Evolutionary conservation across 2,888 invertebrate genomes (phyloP).

Genomic region (Metopia argyrocephala): DNA sequence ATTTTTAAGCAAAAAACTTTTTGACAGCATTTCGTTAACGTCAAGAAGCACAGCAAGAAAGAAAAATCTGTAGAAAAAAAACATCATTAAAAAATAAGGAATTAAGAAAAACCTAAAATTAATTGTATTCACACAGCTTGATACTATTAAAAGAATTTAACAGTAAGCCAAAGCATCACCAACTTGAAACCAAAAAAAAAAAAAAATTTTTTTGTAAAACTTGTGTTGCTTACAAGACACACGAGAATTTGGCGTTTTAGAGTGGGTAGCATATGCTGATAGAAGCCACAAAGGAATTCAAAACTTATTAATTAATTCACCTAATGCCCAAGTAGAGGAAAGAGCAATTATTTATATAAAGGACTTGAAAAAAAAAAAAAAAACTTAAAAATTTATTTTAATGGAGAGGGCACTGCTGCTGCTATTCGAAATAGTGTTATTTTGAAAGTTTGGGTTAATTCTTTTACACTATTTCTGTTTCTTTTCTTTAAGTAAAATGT

Average conservation of each 20-base stretch:
- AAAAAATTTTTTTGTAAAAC: background rate
- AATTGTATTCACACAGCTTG: slow-evolving; percentile 31
- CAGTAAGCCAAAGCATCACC: background rate
- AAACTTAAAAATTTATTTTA: no score
- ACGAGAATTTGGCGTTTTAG: background rate
- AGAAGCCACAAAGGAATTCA: background rate
- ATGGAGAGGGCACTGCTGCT: no score
- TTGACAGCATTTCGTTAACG: slow-evolving; percentile 14
- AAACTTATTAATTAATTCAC: slow-evolving; percentile 3
- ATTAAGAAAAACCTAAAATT: slow-evolving; percentile 9
- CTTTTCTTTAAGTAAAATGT: no score
- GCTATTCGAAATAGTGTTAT: no score
- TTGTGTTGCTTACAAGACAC: background rate
- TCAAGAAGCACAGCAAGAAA: background rate
- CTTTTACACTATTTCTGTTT: no score
- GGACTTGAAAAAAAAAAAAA: no score
- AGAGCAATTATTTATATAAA: no score
- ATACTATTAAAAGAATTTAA: slow-evolving; percentile 9
- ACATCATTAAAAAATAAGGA: no score
- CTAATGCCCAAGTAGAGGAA: no score
- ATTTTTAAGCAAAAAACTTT: slow-evolving; percentile 1
- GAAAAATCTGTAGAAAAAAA: no score
- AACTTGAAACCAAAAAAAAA: slow-evolving; percentile 12
- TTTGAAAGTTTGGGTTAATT: no score
- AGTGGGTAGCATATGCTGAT: background rate